Evolutionary conservation across 1,140 invertebrate genomes (phyloP), one percentile per base, ranked within the genome.

Genomic region (Penaeus chinensis): DNA sequence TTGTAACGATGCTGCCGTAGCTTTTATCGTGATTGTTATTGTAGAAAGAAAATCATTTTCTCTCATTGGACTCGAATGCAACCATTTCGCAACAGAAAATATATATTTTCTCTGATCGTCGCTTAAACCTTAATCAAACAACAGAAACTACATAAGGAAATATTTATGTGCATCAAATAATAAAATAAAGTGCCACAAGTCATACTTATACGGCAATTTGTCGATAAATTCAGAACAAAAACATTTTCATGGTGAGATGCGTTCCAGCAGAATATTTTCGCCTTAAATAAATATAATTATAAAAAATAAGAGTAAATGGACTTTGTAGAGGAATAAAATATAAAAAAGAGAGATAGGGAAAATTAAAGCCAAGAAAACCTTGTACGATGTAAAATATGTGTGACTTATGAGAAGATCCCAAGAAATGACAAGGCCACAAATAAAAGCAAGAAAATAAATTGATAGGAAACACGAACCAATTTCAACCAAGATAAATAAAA

Each of bases 171-270:
- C 19, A 60, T 37, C 0, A 13, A 63, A 76, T 37, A 19, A 78
- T 18, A 60, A 7, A 78, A 66, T 85, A 22, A 54, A 0, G 42
- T 32, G 22, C 13, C 37, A 27, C 42, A 66, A 66, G 42, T 3
- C 16, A 11, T 8, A 42, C 22, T 71, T 24, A 66, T 42, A 42
- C 16, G 47, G 27, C 27, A 66, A 54, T 80, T 54, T 32, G 84
- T 85, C 84, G 77, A 85, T 85, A 85, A 79, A 79, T 78, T 54
- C 84, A 66, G 84, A 85, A 85, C 84, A 79, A 85, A 85, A 85
- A 85, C 84, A 80, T 86, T 86, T 78, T 66, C 78, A 80, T 66
- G 62, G 84, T 78, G 65, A 62, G 61, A 60, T 66, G 66, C 84
- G 77, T 86, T 86, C 77, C 71, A 86, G 77, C 19, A 60, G 60